A percentile compares a stretch with the other conserved stretches of the same genome.
Evolutionary conservation across 1,140 invertebrate genomes (phyloP).

Genomic region (Neelides sp.): DNA sequence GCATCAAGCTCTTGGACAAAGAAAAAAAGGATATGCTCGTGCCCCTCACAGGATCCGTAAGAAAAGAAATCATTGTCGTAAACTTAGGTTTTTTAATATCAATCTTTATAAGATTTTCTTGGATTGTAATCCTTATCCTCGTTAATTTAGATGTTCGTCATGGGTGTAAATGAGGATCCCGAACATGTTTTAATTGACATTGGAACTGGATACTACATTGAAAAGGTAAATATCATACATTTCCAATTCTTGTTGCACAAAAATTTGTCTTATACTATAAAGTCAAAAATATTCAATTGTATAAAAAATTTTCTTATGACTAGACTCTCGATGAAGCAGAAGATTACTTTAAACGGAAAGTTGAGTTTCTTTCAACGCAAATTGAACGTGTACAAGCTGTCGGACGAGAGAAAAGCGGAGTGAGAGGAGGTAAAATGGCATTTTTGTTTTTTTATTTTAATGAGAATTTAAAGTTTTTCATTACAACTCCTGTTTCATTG

Average conservation of each 20-base stretch:
- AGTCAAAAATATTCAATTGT: not conserved
- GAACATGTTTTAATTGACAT: conserved; percentile 80
- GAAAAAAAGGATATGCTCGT: conserved; percentile 68
- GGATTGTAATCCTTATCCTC: conserved; percentile 15
- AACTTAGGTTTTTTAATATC: not conserved
- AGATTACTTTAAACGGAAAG: conserved; percentile 83
- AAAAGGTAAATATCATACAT: conserved; percentile 49
- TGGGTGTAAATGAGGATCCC: conserved; percentile 65
- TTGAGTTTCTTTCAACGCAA: conserved; percentile 78
- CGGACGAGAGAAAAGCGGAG: conserved; percentile 69
- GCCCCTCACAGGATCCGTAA: conserved; percentile 74
- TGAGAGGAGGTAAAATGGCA: conserved; percentile 60
- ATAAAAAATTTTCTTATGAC: conserved; percentile 7
- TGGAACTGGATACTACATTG: conserved; percentile 88
- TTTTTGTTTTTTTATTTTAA: conserved; percentile 3
- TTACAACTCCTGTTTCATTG: not conserved
- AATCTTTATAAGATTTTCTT: conserved; percentile 9
- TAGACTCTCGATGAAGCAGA: conserved; percentile 64
- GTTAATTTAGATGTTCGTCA: conserved; percentile 67
- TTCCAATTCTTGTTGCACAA: not conserved
- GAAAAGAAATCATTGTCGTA: conserved; percentile 34
- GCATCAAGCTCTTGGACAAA: conserved; percentile 63
- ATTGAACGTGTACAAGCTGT: conserved; percentile 83
- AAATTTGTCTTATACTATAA: not conserved
- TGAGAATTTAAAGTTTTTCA: not conserved